Percentiles rank a stretch among this genome's conserved stretches.
Conservation (phyloP, 1,140 invertebrate genomes). For the Halesus radiatus region DNA sequence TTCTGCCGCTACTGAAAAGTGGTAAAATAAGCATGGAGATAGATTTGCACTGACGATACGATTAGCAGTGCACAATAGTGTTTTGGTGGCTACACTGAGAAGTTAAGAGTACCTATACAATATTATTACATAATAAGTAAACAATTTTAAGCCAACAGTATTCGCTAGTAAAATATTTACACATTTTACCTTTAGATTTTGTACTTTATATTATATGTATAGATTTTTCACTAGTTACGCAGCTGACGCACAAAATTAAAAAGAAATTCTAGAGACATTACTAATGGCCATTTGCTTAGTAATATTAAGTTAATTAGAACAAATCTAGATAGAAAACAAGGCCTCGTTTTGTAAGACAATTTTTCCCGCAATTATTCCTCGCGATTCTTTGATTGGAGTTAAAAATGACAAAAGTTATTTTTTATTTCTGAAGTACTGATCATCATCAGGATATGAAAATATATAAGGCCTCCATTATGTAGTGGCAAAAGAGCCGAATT, state of each 20-base stretch:
- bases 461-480: not conserved
- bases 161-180: not conserved
- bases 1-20: too few relatives aligned
- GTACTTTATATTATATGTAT: not conserved
- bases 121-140: not conserved
- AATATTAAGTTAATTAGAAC: conserved; percentile 6
- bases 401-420: too few relatives aligned
- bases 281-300: not conserved
- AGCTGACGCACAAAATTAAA: not conserved
- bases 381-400: too few relatives aligned
- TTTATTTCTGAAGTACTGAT: not conserved
- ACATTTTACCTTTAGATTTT: not conserved
- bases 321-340: not conserved
- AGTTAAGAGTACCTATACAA: not conserved
- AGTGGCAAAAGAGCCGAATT: not conserved
- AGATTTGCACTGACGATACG: not conserved
- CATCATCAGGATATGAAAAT: not conserved
- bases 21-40: too few relatives aligned
- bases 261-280: not conserved
- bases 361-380: not conserved
- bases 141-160: not conserved
- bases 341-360: not conserved
- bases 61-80: conserved; percentile 2
- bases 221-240: not conserved
- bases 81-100: not conserved